Evolutionary conservation across 2,113 vertebrate genomes (phyloP), one percentile per base, ranked within the genome.

Genomic region (Neofelis nebulosa): DNA sequence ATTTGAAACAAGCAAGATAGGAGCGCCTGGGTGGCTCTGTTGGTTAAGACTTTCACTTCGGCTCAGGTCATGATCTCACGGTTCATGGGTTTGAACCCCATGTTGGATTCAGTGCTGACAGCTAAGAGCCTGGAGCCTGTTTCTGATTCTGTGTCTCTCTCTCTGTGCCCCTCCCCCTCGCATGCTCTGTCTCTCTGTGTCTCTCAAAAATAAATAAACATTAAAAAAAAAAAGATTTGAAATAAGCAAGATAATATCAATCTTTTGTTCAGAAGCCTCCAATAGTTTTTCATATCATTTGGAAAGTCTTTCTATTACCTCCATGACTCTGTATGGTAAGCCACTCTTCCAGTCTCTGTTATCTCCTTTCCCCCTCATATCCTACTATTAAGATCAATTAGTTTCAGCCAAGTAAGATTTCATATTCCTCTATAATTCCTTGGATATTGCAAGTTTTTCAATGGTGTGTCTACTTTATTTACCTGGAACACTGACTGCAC

Each of bases 361-460:
- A 36, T 14, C 27, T 69, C 29, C 14, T 74, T 1, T 65, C 61
- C 2, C 55, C 55, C 8, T 36, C 3, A 52, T 41, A n/a, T 52
- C 23, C 19, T 79, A 63, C 7, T 45, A 55, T 52, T 41, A 88
- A 65, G 29, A 25, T 85, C 33, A 95, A 21, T 66, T 52, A 41
- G 85, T 91, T 81, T 73, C 66, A 41, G 7, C 13, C 38, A 81
- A 89, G 31, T n/a, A 23, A 66, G 92, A 82, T 57, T 92, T 95
- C 36, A 55, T 2, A 21, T 55, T 78, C 9, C 12, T 71, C n/a
- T 33, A 82, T 48, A 9, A 48, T 2, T 89, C 15, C 11, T 50
- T 61, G 7, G 23, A 12, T 0, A 66, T 50, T 50, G 0, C 18
- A 63, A 38, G 21, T 33, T 74, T 89, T 88, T 81, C 36, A 61